Conservation (phyloP, 23 tunicate genomes). For the Botrylloides violaceus region DNA sequence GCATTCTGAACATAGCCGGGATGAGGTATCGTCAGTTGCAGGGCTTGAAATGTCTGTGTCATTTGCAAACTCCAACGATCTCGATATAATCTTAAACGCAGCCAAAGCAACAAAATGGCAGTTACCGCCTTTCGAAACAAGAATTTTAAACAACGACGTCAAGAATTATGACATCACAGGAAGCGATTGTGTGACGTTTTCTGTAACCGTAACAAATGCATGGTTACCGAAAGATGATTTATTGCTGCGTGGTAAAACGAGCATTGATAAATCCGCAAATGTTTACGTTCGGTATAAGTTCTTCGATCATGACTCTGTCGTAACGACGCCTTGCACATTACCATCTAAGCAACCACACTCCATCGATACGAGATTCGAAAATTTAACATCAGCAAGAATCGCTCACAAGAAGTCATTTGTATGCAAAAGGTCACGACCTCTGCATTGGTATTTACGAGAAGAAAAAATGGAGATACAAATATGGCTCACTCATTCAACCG, state of each 20-base stretch:
- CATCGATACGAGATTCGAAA: slow-evolving; percentile 33
- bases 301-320: slow-evolving; percentile 69
- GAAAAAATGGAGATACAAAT: slow-evolving; percentile 45
- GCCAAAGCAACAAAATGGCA: slow-evolving; percentile 49
- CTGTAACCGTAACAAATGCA: slow-evolving; percentile 57
- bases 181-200: slow-evolving; percentile 16
- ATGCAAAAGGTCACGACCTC: slow-evolving; percentile 46
- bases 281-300: slow-evolving; percentile 76
- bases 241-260: slow-evolving; percentile 21
- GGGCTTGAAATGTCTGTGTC: slow-evolving; percentile 43
- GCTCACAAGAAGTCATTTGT: slow-evolving; percentile 76
- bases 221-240: slow-evolving; percentile 40
- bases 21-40: slow-evolving; percentile 32
- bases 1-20: slow-evolving; percentile 34
- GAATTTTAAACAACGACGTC: slow-evolving; percentile 16
- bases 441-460: slow-evolving; percentile 66
- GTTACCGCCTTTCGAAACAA: slow-evolving; percentile 38
- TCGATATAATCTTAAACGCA: slow-evolving; percentile 42
- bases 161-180: slow-evolving; percentile 27
- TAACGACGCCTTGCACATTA: slow-evolving; percentile 11
- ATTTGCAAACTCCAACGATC: slow-evolving; percentile 42
- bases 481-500: slow-evolving; percentile 54
- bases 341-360: slow-evolving; percentile 16
- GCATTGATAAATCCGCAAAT: slow-evolving; percentile 35
- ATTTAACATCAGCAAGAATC: slow-evolving; percentile 32